phyloP scores from a whole-genome alignment of 2,797 vertebrate genomes.

The Tokudaia tokunoshimensis region DNA sequence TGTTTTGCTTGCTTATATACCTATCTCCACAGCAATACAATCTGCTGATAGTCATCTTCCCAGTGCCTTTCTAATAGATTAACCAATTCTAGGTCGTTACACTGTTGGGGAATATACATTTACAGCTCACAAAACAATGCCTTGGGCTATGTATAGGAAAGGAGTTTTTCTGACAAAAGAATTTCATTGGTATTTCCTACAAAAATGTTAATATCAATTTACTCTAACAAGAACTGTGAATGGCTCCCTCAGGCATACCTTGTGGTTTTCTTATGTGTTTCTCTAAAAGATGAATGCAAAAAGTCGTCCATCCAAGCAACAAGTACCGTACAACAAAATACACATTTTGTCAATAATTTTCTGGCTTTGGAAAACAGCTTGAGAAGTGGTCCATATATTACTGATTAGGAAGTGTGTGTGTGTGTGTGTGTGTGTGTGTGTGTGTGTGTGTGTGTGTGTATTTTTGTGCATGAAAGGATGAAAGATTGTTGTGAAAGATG shows the following conservation, averaged over 20 bases:
- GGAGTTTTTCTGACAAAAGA: slow-evolving; percentile 66
- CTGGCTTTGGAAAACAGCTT: neutral
- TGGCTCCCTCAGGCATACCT: slow-evolving; percentile 12
- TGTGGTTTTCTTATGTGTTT: neutral
- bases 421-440: neutral
- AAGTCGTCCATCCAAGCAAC: neutral
- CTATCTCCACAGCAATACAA: neutral
- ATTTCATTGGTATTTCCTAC: slow-evolving; percentile 53
- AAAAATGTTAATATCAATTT: slow-evolving; percentile 72
- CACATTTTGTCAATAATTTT: neutral
- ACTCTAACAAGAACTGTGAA: slow-evolving; percentile 41
- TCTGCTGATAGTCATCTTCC: slow-evolving; percentile 16
- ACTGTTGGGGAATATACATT: slow-evolving; percentile 59
- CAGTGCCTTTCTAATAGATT: slow-evolving; percentile 41
- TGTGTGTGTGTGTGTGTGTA: neutral
- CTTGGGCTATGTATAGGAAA: slow-evolving; percentile 60
- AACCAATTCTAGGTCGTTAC: slow-evolving; percentile 25
- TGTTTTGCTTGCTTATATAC: neutral
- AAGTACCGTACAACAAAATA: slow-evolving; percentile 23
- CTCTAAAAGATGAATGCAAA: neutral
- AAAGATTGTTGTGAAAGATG: neutral
- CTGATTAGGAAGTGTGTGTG: neutral
- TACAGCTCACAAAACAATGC: slow-evolving; percentile 25
- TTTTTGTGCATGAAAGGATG: neutral
- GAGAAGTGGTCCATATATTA: neutral